Base-by-base conservation (phyloP, 2,888 invertebrate genomes). In the Trichogramma evanescens region DNA sequence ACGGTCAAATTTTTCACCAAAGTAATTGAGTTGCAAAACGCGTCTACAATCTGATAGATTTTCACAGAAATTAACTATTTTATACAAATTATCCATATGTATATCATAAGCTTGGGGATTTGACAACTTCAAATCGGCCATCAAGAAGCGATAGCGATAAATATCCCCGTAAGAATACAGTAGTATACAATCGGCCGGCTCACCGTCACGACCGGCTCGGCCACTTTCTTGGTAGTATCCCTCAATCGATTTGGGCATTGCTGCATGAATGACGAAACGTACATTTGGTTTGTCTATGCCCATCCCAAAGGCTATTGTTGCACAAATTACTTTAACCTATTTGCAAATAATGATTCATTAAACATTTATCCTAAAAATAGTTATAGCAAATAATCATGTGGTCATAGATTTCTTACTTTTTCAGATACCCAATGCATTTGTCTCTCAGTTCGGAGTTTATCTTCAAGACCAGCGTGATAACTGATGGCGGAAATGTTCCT, bases 201-300 rank as follows among this genome's bases (percentile, higher is more conserved):
- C 88, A 0, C 93, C 95, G 78, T 99, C 99, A 51, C 98, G 83
- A 0, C 99, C 99, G 3, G 96, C 97, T 58, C 98, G 83, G 1
- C 98, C 98, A n/a, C 95, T 90, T 81, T 99, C 98, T 78, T 98
- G 97, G 80, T 98, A 98, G 78, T 94, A 97, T 0, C 94, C 95
- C 78, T 98, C 97, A 67, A 97, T 89, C 0, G 94, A 94, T 81
- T 95, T 95, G 39, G 97, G 95, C 72, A 97, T 74, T 3, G 93
- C 89, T 78, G 90, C 92, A 78, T 97, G 97, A 58, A 97, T 84
- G 3, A 97, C 97, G 80, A 87, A 96, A 1, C 96, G 88, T 6
- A 97, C 91, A 81, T 98, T 94, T 1, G 96, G 93, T 74, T 99
- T 99, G 80, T 99, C 98, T 63, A 99, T 96, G 10, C 98, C 98